Percentiles rank a stretch among this genome's conserved stretches.
These are phyloP conservation scores for Battus philenor DNA, from an alignment of 1,140 invertebrate genomes.

Conservation along the genomic window DNA sequence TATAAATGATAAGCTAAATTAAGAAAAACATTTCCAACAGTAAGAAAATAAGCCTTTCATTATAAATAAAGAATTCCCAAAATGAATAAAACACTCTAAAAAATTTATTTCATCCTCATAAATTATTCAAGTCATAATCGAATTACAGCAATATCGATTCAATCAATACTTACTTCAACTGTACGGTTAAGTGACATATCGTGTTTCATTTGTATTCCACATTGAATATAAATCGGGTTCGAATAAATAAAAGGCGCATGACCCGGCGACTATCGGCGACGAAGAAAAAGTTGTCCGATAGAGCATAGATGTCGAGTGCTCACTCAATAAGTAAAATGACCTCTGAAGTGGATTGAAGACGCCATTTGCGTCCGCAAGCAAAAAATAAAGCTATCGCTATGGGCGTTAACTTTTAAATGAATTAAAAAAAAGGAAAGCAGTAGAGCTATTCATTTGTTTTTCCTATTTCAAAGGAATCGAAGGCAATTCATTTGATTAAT, in stretches of 20 bases:
- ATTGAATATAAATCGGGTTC: slow-evolving; percentile 20
- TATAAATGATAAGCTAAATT: too few species aligned
- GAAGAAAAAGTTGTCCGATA: slow-evolving; percentile 18
- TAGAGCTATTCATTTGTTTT: too few species aligned
- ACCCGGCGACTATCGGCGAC: slow-evolving; percentile 15
- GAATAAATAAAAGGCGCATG: slow-evolving; percentile 21
- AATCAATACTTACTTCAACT: background rate
- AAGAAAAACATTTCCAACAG: too few species aligned
- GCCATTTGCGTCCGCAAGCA: background rate
- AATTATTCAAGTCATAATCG: slow-evolving; percentile 11
- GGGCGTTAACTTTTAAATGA: too few species aligned
- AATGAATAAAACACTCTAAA: too few species aligned
- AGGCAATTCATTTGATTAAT: too few species aligned
- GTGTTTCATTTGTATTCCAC: slow-evolving; percentile 17
- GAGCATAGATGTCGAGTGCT: slow-evolving; percentile 16
- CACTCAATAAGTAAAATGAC: slow-evolving; percentile 14
- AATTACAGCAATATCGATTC: slow-evolving; percentile 6
- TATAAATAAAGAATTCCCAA: too few species aligned
- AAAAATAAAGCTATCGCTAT: too few species aligned
- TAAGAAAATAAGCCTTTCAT: too few species aligned
- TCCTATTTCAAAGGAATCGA: too few species aligned
- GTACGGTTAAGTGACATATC: slow-evolving; percentile 9
- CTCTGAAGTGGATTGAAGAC: background rate
- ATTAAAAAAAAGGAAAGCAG: too few species aligned
- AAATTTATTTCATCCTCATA: background rate